Evolutionary conservation across 2,888 invertebrate species (phyloP).

Genomic region (Aethes cnicana): DNA sequence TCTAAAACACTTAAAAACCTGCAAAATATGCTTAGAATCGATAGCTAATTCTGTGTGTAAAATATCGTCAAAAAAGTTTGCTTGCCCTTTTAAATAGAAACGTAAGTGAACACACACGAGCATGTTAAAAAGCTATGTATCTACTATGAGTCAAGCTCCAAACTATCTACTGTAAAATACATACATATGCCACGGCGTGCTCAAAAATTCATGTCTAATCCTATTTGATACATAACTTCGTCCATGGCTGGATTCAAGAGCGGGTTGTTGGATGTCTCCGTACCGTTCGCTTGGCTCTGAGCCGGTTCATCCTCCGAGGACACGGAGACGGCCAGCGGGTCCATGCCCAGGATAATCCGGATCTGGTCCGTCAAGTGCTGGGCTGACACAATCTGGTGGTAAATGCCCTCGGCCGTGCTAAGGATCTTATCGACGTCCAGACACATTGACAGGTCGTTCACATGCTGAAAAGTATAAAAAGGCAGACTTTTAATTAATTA

Average conservation of each 20-base stretch:
- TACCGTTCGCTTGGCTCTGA: slow-evolving; percentile 47
- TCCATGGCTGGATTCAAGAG: slow-evolving; percentile 64
- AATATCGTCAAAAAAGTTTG: too few relatives aligned
- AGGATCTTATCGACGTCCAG: slow-evolving; percentile 92
- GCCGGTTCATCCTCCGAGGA: slow-evolving; percentile 45
- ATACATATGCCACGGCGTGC: slow-evolving; percentile 39
- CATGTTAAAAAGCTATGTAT: not conserved
- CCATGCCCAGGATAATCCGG: slow-evolving; percentile 87
- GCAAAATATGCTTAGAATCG: too few relatives aligned
- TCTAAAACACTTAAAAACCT: too few relatives aligned
- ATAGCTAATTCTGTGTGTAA: too few relatives aligned
- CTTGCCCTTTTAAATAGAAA: too few relatives aligned
- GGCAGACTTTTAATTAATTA: not conserved
- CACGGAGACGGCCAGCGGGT: slow-evolving; percentile 57
- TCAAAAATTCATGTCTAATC: slow-evolving; percentile 81
- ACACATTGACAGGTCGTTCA: slow-evolving; percentile 95
- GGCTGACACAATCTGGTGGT: slow-evolving; percentile 90
- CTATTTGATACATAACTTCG: slow-evolving; percentile 83
- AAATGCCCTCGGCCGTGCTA: slow-evolving; percentile 95
- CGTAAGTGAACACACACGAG: not conserved
- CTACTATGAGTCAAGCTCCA: not conserved
- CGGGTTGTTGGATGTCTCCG: slow-evolving; percentile 35
- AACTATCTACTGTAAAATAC: slow-evolving; percentile 37
- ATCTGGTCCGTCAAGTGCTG: slow-evolving; percentile 88
- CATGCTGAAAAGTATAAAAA: slow-evolving; percentile 85